Conservation (phyloP, 2,888 invertebrate genomes). For the Caenorhabditis wallacei region DNA sequence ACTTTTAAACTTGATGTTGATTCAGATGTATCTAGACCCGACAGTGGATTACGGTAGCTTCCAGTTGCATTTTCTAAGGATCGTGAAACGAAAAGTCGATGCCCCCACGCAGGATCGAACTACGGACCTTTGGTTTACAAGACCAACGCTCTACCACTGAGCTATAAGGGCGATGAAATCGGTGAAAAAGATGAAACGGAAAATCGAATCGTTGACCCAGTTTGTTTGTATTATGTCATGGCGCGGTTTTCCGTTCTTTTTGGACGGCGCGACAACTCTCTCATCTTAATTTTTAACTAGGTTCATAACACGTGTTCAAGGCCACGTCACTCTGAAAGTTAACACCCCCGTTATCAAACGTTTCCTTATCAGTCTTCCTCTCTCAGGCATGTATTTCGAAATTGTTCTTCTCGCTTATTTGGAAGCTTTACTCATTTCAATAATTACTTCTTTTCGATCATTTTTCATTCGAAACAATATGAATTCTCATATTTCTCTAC, state of each 20-base stretch:
- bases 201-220: too few relatives aligned
- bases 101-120: constrained; percentile 73
- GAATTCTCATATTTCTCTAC: neutral
- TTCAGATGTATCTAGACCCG: too few relatives aligned
- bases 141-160: constrained; percentile 73
- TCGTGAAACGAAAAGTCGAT: neutral
- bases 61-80: too few relatives aligned
- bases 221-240: too few relatives aligned
- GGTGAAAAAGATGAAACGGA: too few relatives aligned
- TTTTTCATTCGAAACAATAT: neutral
- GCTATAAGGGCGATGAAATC: constrained; percentile 63
- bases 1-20: too few relatives aligned
- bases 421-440: neutral
- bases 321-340: neutral
- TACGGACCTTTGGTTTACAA: constrained; percentile 72
- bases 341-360: neutral
- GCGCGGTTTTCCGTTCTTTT: too few relatives aligned
- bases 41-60: too few relatives aligned
- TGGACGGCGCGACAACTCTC: too few relatives aligned
- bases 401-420: neutral
- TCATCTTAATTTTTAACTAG: too few relatives aligned
- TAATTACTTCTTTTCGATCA: too few relatives aligned
- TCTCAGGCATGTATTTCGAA: neutral
- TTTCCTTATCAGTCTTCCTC: neutral
- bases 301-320: neutral